Evolutionary conservation across 2,888 invertebrate genomes (phyloP).

Genomic region (Cordylochernes scorpioides): DNA sequence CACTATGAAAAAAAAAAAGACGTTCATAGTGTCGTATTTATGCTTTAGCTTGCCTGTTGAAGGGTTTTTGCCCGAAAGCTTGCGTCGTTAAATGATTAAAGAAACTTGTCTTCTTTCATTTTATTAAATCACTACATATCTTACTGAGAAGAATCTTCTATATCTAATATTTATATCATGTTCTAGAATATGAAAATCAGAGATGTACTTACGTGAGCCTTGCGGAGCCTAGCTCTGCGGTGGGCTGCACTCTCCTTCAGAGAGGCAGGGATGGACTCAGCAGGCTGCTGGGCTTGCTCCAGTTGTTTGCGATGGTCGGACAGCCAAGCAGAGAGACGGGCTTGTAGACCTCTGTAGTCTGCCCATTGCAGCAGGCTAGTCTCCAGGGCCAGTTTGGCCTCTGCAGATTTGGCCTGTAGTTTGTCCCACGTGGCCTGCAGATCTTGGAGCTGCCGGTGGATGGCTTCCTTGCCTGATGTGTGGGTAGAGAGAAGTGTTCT

Average conservation of each 20-base stretch:
- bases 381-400: slow-evolving; percentile 61
- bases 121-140: no score
- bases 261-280: slow-evolving; percentile 5
- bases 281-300: slow-evolving; percentile 7
- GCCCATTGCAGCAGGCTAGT: slow-evolving; percentile 79
- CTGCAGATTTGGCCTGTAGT: slow-evolving; percentile 64
- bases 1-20: no score
- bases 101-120: no score
- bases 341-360: slow-evolving; percentile 74
- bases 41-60: no score
- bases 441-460: slow-evolving; percentile 60
- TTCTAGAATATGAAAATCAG: slow-evolving; percentile 1
- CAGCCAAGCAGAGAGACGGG: slow-evolving; percentile 77
- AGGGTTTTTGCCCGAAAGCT: no score
- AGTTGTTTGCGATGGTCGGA: slow-evolving; percentile 63
- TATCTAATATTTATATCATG: not conserved
- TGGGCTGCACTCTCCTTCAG: slow-evolving; percentile 36
- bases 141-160: no score
- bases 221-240: slow-evolving; percentile 57
- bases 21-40: no score
- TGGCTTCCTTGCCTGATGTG: slow-evolving; percentile 61
- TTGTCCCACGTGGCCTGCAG: slow-evolving; percentile 77
- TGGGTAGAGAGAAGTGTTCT: slow-evolving; percentile 61
- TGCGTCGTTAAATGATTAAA: no score
- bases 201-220: slow-evolving; percentile 38